These are phyloP conservation scores for Plebejus melissa DNA, from an alignment of 2,888 invertebrate species.

Conservation along the genomic window DNA sequence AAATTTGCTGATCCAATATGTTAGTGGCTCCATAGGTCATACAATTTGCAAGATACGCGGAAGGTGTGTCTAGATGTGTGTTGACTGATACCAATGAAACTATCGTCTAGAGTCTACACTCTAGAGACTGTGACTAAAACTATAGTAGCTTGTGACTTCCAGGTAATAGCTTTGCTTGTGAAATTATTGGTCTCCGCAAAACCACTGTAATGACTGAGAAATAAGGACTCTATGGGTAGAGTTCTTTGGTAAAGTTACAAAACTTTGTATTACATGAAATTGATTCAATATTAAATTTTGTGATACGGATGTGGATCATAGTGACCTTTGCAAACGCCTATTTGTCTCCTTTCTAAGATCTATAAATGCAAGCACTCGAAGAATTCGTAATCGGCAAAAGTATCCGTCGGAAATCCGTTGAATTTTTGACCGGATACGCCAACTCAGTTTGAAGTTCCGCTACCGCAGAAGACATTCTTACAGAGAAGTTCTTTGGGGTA, in stretches of 20 bases:
- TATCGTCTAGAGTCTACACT: too few species aligned
- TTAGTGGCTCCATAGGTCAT: neutral
- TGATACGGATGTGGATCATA: neutral
- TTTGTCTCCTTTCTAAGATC: neutral
- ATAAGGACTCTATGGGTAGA: too few species aligned
- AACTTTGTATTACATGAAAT: too few species aligned
- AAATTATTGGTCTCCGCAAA: too few species aligned
- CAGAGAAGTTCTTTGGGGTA: neutral
- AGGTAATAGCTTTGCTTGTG: too few species aligned
- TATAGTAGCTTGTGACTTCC: too few species aligned
- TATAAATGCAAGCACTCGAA: neutral
- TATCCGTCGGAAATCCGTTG: neutral
- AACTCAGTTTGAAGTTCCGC: neutral
- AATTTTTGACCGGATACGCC: neutral
- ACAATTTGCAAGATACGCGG: neutral
- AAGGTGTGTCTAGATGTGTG: neutral
- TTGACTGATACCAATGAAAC: neutral
- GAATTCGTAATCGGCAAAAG: constrained; percentile 8
- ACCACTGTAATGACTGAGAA: too few species aligned
- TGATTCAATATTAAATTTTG: too few species aligned
- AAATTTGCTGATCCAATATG: constrained; percentile 12
- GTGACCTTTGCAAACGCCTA: neutral
- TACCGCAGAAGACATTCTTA: neutral
- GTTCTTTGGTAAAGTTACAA: too few species aligned
- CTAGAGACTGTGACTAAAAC: too few species aligned